Percentiles rank a stretch among this genome's conserved stretches.
Evolutionary conservation across 2,797 vertebrate species (phyloP).

Genomic region (Arremon aurantiirostris): DNA sequence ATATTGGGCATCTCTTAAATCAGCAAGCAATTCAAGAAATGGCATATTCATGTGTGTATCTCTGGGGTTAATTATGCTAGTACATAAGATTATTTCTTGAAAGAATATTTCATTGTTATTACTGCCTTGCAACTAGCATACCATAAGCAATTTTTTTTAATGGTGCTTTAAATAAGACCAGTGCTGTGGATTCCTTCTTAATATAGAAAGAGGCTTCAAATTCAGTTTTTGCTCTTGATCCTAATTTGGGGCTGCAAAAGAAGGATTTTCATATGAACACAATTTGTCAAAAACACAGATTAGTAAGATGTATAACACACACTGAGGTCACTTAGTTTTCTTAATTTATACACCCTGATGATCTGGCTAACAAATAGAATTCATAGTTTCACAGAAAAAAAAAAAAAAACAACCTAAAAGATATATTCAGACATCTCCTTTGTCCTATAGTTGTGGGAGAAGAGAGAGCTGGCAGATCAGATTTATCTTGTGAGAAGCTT

Average conservation of each 20-base stretch:
- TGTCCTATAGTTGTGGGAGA: background rate
- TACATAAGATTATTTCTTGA: background rate
- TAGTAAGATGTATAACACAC: background rate
- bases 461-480: background rate
- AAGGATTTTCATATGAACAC: background rate
- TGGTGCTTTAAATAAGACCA: conserved; percentile 1
- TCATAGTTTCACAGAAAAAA: background rate
- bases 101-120: background rate
- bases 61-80: background rate
- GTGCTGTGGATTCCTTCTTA: background rate
- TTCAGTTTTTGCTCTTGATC: conserved; percentile 15
- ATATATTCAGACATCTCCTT: background rate
- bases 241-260: conserved; percentile 64
- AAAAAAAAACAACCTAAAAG: accelerated
- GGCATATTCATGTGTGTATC: background rate
- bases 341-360: background rate
- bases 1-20: conserved; percentile 31
- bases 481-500: background rate
- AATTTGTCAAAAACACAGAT: background rate
- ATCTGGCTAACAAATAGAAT: background rate
- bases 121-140: conserved; percentile 17
- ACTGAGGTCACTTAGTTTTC: background rate
- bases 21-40: background rate
- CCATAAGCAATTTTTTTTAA: background rate
- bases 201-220: conserved; percentile 26